These are phyloP conservation scores for Cydia splendana DNA, from an alignment of 1,140 invertebrate genomes.

Conservation along the genomic window DNA sequence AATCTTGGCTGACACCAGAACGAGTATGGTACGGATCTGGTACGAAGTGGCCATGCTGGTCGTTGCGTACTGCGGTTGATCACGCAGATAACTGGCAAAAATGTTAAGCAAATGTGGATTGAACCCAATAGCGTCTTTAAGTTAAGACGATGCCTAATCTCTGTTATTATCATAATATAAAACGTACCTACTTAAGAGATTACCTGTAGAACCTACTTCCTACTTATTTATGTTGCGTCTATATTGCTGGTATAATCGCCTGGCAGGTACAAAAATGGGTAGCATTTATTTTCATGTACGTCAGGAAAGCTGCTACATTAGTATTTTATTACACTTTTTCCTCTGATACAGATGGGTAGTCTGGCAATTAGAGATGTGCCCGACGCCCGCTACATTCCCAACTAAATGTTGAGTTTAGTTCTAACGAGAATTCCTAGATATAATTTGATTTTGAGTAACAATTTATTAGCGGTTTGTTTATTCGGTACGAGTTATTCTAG, in stretches of 20 bases:
- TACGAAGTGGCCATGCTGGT: too few species aligned
- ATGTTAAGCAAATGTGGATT: too few species aligned
- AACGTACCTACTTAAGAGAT: too few species aligned
- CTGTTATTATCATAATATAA: too few species aligned
- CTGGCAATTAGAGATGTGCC: background rate
- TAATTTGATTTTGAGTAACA: background rate
- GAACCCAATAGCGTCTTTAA: too few species aligned
- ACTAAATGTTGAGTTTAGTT: background rate
- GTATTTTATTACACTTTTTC: slow-evolving; percentile 13
- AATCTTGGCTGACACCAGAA: too few species aligned
- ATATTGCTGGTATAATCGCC: background rate
- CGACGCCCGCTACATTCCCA: background rate
- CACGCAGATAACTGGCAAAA: too few species aligned
- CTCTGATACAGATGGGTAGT: background rate
- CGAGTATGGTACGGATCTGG: too few species aligned
- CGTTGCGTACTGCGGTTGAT: too few species aligned
- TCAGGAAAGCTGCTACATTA: slow-evolving; percentile 16
- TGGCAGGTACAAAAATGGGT: slow-evolving; percentile 9
- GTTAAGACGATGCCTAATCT: too few species aligned
- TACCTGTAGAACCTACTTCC: too few species aligned
- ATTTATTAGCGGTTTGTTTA: background rate
- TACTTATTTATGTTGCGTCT: background rate
- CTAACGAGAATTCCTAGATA: background rate
- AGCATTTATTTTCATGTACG: slow-evolving; percentile 25
- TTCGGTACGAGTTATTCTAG: too few species aligned